Conservation (phyloP, 1,140 invertebrate genomes). For the Aphaenogaster rudis region DNA sequence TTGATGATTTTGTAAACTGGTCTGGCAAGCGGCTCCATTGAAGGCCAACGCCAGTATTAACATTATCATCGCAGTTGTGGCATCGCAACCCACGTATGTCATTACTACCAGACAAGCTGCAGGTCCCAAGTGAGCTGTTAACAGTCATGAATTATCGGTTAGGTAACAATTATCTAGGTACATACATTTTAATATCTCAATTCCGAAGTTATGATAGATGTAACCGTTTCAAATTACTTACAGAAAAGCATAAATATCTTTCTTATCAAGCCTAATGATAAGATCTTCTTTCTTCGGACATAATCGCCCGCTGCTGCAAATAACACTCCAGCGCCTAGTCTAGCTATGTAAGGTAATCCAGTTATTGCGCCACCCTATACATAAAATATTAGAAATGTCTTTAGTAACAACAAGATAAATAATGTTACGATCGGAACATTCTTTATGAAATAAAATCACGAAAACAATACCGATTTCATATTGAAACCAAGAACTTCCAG, state of each 20-base stretch:
- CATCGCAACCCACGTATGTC: slow-evolving; percentile 90
- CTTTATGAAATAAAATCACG: not conserved
- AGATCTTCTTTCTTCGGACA: slow-evolving; percentile 87
- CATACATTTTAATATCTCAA: not conserved
- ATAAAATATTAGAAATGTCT: slow-evolving; percentile 43
- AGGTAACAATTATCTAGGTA: not conserved
- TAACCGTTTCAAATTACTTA: slow-evolving; percentile 84
- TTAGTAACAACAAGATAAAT: not conserved
- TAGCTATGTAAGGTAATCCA: slow-evolving; percentile 90
- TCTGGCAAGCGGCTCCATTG: slow-evolving; percentile 94
- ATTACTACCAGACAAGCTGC: slow-evolving; percentile 89
- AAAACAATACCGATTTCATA: slow-evolving; percentile 88
- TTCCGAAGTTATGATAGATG: not conserved
- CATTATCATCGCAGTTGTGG: slow-evolving; percentile 88
- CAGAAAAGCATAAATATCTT: slow-evolving; percentile 91
- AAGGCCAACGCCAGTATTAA: slow-evolving; percentile 92
- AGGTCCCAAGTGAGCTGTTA: slow-evolving; percentile 91
- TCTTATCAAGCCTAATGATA: slow-evolving; percentile 89
- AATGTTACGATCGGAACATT: not conserved
- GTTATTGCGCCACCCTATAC: slow-evolving; percentile 90
- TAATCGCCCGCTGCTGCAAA: slow-evolving; percentile 91
- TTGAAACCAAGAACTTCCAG: slow-evolving; percentile 94
- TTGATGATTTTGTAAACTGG: slow-evolving; percentile 94
- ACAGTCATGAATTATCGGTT: slow-evolving; percentile 37
- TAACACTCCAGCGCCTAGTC: slow-evolving; percentile 89